Evolutionary conservation across 1,140 invertebrate species (phyloP).

Genomic region (Halotydeus destructor): DNA sequence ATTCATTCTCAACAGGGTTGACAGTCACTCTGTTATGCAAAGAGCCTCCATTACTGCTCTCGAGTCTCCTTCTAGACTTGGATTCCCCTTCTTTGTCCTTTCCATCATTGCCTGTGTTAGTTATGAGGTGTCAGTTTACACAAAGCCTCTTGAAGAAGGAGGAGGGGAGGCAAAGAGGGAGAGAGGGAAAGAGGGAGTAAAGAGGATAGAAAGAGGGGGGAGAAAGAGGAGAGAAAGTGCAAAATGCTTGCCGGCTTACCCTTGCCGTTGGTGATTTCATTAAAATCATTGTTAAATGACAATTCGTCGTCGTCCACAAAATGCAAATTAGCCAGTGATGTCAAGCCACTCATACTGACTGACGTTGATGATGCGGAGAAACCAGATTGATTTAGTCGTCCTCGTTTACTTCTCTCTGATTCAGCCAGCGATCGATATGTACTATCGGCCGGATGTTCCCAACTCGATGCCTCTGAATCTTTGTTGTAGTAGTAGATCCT

Average conservation of each 20-base stretch:
- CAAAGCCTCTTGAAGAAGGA: too few relatives aligned
- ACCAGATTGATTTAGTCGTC: too few relatives aligned
- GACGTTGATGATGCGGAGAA: not conserved
- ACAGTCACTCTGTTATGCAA: not conserved
- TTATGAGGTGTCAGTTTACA: too few relatives aligned
- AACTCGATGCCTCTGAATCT: conserved; percentile 14
- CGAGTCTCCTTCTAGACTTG: not conserved
- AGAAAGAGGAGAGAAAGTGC: too few relatives aligned
- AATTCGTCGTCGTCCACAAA: conserved; percentile 9
- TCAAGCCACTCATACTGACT: conserved; percentile 4
- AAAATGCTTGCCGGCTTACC: too few relatives aligned
- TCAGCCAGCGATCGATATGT: conserved; percentile 14
- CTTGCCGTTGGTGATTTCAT: too few relatives aligned
- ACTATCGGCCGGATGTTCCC: conserved; percentile 17
- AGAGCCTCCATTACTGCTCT: not conserved
- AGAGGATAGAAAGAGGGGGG: too few relatives aligned
- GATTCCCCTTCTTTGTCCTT: not conserved
- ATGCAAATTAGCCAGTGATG: conserved; percentile 9
- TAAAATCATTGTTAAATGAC: not conserved
- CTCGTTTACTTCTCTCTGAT: conserved; percentile 15
- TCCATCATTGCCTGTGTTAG: not conserved
- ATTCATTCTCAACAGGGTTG: not conserved
- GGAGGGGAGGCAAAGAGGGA: too few relatives aligned
- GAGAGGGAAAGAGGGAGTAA: too few relatives aligned
- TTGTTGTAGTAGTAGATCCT: conserved; percentile 17